Evolutionary conservation across 2,113 vertebrate species (phyloP), one percentile per base, ranked within the genome.

Genomic region (Mirza zaza): DNA sequence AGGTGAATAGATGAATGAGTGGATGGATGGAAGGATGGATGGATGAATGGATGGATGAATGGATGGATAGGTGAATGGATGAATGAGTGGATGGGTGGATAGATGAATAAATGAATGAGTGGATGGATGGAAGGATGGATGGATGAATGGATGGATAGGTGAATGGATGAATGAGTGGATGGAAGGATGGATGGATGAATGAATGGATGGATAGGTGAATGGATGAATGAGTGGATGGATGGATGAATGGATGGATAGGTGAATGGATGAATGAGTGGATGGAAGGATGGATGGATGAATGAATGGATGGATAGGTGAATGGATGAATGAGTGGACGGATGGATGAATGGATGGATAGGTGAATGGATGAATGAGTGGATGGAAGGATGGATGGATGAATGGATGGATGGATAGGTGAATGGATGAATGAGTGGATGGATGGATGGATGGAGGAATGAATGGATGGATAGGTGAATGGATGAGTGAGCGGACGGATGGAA

Each of bases 31-130:
- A 21, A 12, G 11, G 29, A 45, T n/a, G 34, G 32, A 52, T 52
- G 5, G n/a, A 42, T 82, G 57, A 8, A 59, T 8, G 57, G 18
- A 67, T 48, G 39, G 0, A 17, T 23, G 39, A 29, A 15, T 13
- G 7, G n/a, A 36, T 57, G 63, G 45, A 29, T 20, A 13, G 4
- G 14, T 13, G 17, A 29, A 48, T n/a, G 23, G 32, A 18, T 39
- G 50, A 39, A 25, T 45, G 55, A 18, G n/a, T 21, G 29, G n/a
- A 18, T 29, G 20, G 13, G 15, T 52, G 13, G 5, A 48, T 15
- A 23, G 14, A n/a, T 4, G 34, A 15, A 1, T 21, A 70, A 8
- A 2, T 50, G 17, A 13, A 67, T 48, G 39, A 0, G 3, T 39
- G 17, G 29, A 15, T 9, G 8, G n/a, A 29, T 59, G 65, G 73